Base-by-base conservation (phyloP, 1,140 invertebrate genomes). In the Anastrepha ludens region DNA sequence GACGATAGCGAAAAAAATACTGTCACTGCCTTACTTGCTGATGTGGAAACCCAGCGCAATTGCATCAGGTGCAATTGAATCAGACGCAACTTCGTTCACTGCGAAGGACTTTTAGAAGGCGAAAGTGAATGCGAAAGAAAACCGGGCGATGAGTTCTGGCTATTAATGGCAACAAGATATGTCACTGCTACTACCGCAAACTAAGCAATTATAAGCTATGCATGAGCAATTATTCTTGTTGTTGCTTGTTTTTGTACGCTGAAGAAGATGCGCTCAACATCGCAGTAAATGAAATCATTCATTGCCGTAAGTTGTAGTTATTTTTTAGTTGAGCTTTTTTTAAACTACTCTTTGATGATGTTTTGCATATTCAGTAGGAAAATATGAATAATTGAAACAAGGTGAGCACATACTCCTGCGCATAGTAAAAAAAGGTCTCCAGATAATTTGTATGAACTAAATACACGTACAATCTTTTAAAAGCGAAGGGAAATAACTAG, bases 61-160 rank as follows among this genome's bases (percentile, higher is more conserved):
- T 81, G 74, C 74, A 81, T 81, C 74, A 81, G 74, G 74, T 81
- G 74, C 74, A 81, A 81, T 81, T 81, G 74, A 81, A 81, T 81
- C 44, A 81, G 11, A 55, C 11, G 41, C n/a, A 55, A 81, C 50
- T 81, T 81, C n/a, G 74, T 58, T 81, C 20, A 3, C 47, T 74
- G 47, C 47, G 74, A 81, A 81, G 47, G 74, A 81, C 74, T 20
- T 81, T 9, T 47, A 5, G 47, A 47, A 41, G 47, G n/a, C 4
- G 47, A 81, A 81, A 81, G n/a, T 55, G 47, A 55, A 81, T 55
- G 41, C 47, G 47, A 55, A 81, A 47, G 74, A 29, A 47, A 47
- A 55, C 7, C 13, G 70, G 13, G 44, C 8, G 64, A 67, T 67
- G 74, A 44, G 20, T 55, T 55, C n/a, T 55, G 74, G 60, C 50